Conservation (phyloP, 2,113 vertebrate species). For the Aegotheles bennettii region DNA sequence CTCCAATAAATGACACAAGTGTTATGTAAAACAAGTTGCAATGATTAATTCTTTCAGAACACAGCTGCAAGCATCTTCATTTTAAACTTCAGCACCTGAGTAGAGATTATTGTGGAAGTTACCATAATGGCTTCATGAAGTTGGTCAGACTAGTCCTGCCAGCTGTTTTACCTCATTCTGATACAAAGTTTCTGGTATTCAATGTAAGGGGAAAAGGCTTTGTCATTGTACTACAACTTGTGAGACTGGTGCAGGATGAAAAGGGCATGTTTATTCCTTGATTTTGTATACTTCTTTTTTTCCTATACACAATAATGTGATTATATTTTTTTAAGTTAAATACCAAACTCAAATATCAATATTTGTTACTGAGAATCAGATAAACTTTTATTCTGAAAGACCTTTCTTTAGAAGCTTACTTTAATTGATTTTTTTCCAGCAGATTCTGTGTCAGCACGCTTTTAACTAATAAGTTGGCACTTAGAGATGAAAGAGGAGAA, state of each 20-base stretch:
- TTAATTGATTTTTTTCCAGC: background rate
- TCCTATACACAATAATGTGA: rapidly evolving
- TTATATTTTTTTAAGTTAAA: background rate
- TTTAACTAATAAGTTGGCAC: slow-evolving; percentile 46
- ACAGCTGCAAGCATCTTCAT: background rate
- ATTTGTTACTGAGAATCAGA: background rate
- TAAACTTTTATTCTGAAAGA: background rate
- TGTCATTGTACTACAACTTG: background rate
- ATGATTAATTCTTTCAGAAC: background rate
- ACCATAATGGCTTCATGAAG: background rate
- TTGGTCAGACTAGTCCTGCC: background rate
- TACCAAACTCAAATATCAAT: background rate
- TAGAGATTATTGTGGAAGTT: background rate
- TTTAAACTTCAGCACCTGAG: background rate
- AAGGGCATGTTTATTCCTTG: background rate
- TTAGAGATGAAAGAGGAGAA: slow-evolving; percentile 30
- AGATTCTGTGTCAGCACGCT: background rate
- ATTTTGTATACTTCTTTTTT: background rate
- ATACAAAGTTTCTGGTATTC: background rate
- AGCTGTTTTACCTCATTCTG: background rate
- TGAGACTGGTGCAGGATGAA: background rate
- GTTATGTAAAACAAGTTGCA: background rate
- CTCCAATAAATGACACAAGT: background rate
- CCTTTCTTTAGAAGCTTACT: background rate
- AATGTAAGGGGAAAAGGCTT: background rate